Percentiles rank a stretch among this genome's conserved stretches.
These are phyloP conservation scores for Drosophila nr. fundita DNA, from an alignment of 2,888 invertebrate species.

Conservation along the genomic window DNA sequence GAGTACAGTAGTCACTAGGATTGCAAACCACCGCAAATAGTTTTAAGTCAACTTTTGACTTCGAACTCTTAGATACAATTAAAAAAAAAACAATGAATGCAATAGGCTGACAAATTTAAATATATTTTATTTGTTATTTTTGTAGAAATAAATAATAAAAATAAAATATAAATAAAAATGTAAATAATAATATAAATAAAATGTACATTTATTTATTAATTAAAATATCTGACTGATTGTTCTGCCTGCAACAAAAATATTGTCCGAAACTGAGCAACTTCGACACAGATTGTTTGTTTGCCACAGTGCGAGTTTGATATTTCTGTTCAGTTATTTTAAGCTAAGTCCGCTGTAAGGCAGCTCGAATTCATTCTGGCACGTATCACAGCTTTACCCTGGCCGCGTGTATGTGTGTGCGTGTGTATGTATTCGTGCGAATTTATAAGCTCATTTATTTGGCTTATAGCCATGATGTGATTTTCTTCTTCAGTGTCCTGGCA, in stretches of 20 bases:
- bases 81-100: background rate
- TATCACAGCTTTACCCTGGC: conserved; percentile 29
- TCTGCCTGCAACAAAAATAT: background rate
- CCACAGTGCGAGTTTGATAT: conserved; percentile 25
- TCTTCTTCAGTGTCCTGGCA: conserved; percentile 6
- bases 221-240: background rate
- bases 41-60: background rate
- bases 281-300: background rate
- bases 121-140: background rate
- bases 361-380: conserved; percentile 65
- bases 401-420: conserved; percentile 4
- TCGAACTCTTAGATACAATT: background rate
- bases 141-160: too few species aligned
- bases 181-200: too few species aligned
- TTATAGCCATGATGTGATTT: conserved; percentile 37
- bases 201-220: background rate
- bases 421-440: conserved; percentile 44
- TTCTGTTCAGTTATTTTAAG: conserved; percentile 68
- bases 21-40: too few species aligned
- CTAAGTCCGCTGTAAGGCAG: conserved; percentile 67
- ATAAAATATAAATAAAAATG: too few species aligned
- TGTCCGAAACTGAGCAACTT: background rate
- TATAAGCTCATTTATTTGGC: conserved; percentile 64
- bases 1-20: background rate
- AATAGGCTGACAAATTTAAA: background rate